Base-by-base conservation (phyloP, 2,888 invertebrate genomes). In the Drosophila phalerata region DNA sequence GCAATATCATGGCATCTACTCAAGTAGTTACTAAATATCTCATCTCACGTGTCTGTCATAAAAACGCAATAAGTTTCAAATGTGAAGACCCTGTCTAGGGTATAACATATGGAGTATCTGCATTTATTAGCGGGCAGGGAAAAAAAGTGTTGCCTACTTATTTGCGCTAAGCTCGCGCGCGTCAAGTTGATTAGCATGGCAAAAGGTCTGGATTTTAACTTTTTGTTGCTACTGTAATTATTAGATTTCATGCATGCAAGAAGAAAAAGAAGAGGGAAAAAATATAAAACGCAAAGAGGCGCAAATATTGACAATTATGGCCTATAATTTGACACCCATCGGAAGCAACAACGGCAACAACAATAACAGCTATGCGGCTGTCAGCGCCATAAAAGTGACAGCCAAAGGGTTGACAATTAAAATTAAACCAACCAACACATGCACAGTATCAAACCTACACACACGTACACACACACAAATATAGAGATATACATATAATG, bases 301-400 rank as follows among this genome's bases (percentile, higher is more conserved):
- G 72, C 77, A 90, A 90, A 88, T 90, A 88, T 88, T 88, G 90
- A 84, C 87, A 88, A 86, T 88, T 86, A 82, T 89, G 88, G 87
- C 87, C 85, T 87, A 89, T 87, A 89, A 88, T 87, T 87, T 77
- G 79, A 89, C 89, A 81, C 88, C 75, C 80, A 86, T 79, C 81
- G 72, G 71, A 57, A 81, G 70, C 78, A 64, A 28, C 77, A 49
- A n/a, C 38, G 15, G n/a, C 15, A 51, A 60, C 60, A 51, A 60
- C 60, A 60, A 40, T 40, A 60, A 52, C 47, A 52, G 53, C 52
- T 37, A 47, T 55, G 69, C 47, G 57, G 30, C 38, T 71, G 76
- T 64, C 66, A 73, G 17, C 75, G 60, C 79, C 62, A 73, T 73
- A 73, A 79, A 85, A 75, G 68, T 70, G 56, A 72, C 72, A 85